Percentiles rank a stretch among this genome's conserved stretches.
phyloP scores from a whole-genome alignment of 2,888 invertebrate genomes.

The Mimumesa dahlbomi region DNA sequence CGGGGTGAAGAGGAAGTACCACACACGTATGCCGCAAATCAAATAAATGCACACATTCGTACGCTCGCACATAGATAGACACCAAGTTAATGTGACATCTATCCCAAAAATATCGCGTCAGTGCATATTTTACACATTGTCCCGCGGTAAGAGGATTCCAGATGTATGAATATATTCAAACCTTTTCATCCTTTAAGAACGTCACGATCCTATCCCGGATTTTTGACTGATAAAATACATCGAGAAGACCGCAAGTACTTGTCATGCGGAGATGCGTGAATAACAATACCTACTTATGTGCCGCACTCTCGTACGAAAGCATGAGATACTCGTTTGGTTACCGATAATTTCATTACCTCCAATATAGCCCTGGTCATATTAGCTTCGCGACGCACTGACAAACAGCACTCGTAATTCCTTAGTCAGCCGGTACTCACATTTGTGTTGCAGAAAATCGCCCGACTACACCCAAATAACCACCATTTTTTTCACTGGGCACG shows the following conservation, averaged over 20 bases:
- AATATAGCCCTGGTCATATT: conserved; percentile 59
- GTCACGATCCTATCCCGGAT: conserved; percentile 41
- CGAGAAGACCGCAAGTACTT: conserved; percentile 54
- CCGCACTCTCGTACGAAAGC: conserved; percentile 46
- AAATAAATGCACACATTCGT: conserved; percentile 60
- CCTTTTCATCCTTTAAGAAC: conserved; percentile 22
- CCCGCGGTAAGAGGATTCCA: conserved; percentile 12
- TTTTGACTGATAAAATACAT: conserved; percentile 60
- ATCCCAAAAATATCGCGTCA: conserved; percentile 75
- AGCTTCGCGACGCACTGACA: conserved; percentile 58
- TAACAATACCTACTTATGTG: conserved; percentile 64
- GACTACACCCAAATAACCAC: conserved; percentile 79
- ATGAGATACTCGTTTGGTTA: conserved; percentile 52
- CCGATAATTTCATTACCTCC: conserved; percentile 53
- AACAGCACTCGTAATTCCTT: conserved; percentile 63
- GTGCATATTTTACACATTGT: conserved; percentile 59
- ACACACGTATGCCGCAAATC: conserved; percentile 50
- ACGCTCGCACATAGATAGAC: conserved; percentile 53
- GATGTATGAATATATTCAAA: conserved; percentile 22
- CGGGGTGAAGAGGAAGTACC: conserved; percentile 55
- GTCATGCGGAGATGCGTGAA: conserved; percentile 69
- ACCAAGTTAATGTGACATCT: conserved; percentile 73
- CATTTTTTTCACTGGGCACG: conserved; percentile 70
- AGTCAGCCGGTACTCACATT: conserved; percentile 74
- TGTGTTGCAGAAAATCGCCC: conserved; percentile 71